Evolutionary conservation across 2,113 vertebrate genomes (phyloP).

Genomic region (Stegastes partitus): DNA sequence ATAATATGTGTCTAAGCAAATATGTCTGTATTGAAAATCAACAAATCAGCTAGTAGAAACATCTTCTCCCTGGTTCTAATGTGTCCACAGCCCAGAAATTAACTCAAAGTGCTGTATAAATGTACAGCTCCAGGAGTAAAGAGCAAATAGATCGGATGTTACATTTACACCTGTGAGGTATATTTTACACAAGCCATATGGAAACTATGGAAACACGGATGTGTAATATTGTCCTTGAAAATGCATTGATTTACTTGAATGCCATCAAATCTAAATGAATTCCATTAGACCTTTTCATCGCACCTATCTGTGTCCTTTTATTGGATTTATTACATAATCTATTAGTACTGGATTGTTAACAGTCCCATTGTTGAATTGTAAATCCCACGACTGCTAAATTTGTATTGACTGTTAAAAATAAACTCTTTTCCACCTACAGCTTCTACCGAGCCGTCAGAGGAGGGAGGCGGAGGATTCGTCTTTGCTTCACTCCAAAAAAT

Average conservation of each 20-base stretch:
- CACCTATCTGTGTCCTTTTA: neutral
- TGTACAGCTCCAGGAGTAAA: neutral
- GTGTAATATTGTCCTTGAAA: constrained; percentile 10
- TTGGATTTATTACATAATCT: constrained; percentile 5
- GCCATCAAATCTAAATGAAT: neutral
- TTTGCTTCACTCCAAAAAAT: neutral
- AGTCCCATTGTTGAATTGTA: neutral
- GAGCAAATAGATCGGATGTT: neutral
- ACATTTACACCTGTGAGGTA: neutral
- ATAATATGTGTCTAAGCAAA: no score
- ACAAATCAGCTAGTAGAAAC: neutral
- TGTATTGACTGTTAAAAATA: constrained; percentile 8
- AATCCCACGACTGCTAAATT: constrained; percentile 1
- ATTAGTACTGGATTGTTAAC: constrained; percentile 1
- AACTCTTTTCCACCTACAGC: neutral
- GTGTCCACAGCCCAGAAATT: neutral
- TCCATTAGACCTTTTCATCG: neutral
- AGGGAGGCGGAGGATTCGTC: neutral
- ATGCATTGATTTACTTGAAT: neutral
- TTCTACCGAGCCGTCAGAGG: neutral
- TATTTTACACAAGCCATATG: neutral
- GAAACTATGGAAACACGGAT: neutral
- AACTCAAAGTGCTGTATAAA: neutral
- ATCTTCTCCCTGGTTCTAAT: neutral
- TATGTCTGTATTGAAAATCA: neutral